phyloP scores from a whole-genome alignment of 37 sponge, comb jelly and placozoan species.

The Amphimedon queenslandica region DNA sequence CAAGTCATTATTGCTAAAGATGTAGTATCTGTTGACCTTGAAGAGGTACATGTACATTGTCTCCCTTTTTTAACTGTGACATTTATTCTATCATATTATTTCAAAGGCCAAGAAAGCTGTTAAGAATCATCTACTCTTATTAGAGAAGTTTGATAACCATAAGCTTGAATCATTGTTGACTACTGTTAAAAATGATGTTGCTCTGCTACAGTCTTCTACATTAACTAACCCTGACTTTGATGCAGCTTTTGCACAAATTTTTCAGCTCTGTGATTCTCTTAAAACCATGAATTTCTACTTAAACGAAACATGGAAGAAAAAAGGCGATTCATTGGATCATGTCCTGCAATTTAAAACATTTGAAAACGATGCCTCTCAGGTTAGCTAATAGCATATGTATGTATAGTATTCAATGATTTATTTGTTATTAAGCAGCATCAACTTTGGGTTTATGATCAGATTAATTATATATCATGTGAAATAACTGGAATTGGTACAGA shows the following conservation, averaged over 20 bases:
- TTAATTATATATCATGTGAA: background rate
- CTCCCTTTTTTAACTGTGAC: no score
- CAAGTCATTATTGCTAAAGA: no score
- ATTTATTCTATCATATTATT: no score
- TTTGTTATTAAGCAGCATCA: no score
- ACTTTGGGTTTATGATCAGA: no score
- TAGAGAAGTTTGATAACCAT: background rate
- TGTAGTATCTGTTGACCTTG: no score
- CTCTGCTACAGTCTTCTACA: no score
- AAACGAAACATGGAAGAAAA: constrained; percentile 40
- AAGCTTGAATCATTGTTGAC: no score
- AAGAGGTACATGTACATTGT: no score
- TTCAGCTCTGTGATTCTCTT: constrained; percentile 24
- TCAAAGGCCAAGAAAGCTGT: constrained; percentile 32
- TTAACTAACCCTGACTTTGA: constrained; percentile 32
- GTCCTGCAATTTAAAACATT: constrained; percentile 54
- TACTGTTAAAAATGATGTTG: no score
- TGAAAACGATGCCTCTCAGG: constrained; percentile 44
- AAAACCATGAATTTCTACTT: constrained; percentile 12
- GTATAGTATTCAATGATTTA: no score
- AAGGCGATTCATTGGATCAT: constrained; percentile 47
- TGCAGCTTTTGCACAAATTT: constrained; percentile 17
- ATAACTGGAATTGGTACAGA: background rate
- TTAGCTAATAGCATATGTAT: no score
- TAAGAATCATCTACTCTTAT: constrained; percentile 28